A percentile compares a stretch with the other conserved stretches of the same genome.
These are phyloP conservation scores for Stichopus horrens DNA, from an alignment of 53 echinoderm and acorn worm genomes.

Conservation along the genomic window DNA sequence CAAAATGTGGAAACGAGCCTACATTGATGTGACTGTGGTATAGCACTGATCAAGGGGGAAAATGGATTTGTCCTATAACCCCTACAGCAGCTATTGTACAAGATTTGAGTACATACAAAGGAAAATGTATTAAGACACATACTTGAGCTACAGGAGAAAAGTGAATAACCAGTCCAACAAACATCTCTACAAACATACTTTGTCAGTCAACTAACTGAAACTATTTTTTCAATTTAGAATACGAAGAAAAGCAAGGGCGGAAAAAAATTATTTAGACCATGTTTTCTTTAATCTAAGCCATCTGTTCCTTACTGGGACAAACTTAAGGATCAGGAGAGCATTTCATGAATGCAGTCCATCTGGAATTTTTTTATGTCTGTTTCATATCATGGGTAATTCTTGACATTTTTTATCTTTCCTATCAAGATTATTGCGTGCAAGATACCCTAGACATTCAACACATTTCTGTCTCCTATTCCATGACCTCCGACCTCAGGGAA, in stretches of 20 bases:
- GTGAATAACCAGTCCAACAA: background rate
- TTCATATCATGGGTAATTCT: conserved; percentile 36
- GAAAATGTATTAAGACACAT: background rate
- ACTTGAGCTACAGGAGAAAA: background rate
- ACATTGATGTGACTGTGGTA: too few species aligned
- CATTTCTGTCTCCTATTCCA: conserved; percentile 45
- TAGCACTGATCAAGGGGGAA: too few species aligned
- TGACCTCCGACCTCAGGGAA: conserved; percentile 39
- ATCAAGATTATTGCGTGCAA: conserved; percentile 42
- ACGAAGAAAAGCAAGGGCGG: background rate
- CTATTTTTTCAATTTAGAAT: conserved; percentile 2
- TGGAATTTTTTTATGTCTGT: conserved; percentile 20
- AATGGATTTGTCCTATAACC: too few species aligned
- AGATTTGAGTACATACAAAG: too few species aligned
- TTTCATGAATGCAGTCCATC: conserved; percentile 18
- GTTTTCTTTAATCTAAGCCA: conserved; percentile 34
- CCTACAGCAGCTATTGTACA: too few species aligned
- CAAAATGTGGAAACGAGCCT: too few species aligned
- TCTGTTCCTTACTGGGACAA: conserved; percentile 34
- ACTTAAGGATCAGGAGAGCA: conserved; percentile 8
- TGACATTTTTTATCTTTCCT: conserved; percentile 32
- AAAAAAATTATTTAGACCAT: conserved; percentile 3
- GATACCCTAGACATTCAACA: conserved; percentile 45
- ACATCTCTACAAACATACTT: background rate
- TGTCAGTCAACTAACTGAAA: background rate